Evolutionary conservation across 2,113 vertebrate genomes (phyloP).

Genomic region (Trematocara nigrifrons): DNA sequence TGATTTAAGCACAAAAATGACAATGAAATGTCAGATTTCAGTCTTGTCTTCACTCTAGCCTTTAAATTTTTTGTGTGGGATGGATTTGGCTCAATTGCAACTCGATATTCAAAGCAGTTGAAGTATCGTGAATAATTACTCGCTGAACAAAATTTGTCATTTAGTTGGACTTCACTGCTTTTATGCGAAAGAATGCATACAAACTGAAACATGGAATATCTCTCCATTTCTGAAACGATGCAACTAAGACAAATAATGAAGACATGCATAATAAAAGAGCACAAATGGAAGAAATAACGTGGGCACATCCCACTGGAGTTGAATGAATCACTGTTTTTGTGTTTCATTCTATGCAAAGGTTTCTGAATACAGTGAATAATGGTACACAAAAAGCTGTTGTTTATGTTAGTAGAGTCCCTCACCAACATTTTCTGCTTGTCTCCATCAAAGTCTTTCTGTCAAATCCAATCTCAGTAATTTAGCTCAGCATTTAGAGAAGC

Average conservation of each 20-base stretch:
- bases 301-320: not conserved
- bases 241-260: not conserved
- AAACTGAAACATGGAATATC: not conserved
- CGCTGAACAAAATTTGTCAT: not conserved
- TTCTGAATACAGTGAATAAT: not conserved
- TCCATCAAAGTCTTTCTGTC: not conserved
- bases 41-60: not conserved
- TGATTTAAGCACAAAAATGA: constrained; percentile 35
- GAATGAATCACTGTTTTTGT: not conserved
- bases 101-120: not conserved
- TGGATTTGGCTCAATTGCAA: not conserved
- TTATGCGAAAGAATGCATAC: not conserved
- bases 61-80: not conserved
- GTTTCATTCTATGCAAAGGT: not conserved
- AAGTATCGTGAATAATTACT: not conserved
- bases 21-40: not conserved
- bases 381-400: not conserved
- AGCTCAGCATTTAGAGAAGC: not conserved
- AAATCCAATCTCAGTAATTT: not conserved
- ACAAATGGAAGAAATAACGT: not conserved
- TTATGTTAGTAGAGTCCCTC: not conserved
- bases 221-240: not conserved
- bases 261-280: not conserved
- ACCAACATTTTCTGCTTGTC: not conserved
- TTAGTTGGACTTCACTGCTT: not conserved